Evolutionary conservation across 1,140 invertebrate species (phyloP), one percentile per base, ranked within the genome.

Genomic region (Contarinia nasturtii): DNA sequence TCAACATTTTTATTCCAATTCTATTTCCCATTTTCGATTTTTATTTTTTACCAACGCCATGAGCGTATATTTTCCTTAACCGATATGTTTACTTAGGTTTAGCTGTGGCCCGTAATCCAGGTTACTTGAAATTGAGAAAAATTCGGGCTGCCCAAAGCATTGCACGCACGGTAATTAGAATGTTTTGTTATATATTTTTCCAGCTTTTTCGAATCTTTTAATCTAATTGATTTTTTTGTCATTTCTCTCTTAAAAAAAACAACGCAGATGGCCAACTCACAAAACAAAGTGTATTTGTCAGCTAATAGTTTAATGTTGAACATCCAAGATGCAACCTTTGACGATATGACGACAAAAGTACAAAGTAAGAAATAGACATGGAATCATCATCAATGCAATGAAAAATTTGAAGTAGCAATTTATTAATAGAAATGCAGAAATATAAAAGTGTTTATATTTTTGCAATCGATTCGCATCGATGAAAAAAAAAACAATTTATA

Each of bases 91-190:
- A 92, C 82, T 83, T 98, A 69, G 95, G 95, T 69, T 75, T 93
- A 70, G 90, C 95, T 45, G 84, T 98, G 56, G 76, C 82, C 48
- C 73, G 79, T 63, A 98, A 97, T 69, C 93, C 94, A 52, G 96
- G 95, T 61, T 99, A 98, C 58, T 69, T 99, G 48, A 98, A 99
- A 63, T 67, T 99, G 51, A 75, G 96, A 52, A 99, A 98, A 68
- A 88, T 99, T 52, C 76, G 92, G 57, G 96, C 95, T 36, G 89
- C 96, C 3, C 93, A 98, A 61, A 91, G 82, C 58, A 98, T 99
- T 68, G 85, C 96, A 18, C 79, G 87, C 71, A 97, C 91, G 52
- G 88, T 95, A 76, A 76, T 72, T n/a, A n/a, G n/a, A n/a, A n/a
- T n/a, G n/a, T n/a, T n/a, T n/a, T 67, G 27, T 43, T 34, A 12